These are phyloP conservation scores for Ibidorhyncha struthersii DNA, from an alignment of 2,113 vertebrate species.

Conservation along the genomic window DNA sequence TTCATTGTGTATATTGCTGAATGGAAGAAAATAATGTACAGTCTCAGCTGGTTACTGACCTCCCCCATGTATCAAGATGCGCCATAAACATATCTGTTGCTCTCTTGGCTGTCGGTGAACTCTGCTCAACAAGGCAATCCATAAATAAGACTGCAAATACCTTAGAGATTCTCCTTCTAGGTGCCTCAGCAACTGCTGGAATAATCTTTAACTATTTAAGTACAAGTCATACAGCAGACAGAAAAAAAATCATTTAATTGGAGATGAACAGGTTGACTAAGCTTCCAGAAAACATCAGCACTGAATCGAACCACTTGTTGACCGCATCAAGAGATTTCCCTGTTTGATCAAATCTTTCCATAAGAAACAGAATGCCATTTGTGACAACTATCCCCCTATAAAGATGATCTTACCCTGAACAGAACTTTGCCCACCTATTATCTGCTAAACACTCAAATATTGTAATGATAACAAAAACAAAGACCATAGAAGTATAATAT, in stretches of 20 bases:
- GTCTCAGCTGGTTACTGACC: conserved; percentile 31
- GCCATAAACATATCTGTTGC: conserved; percentile 14
- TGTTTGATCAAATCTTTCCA: background rate
- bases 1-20: conserved; percentile 26
- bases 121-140: background rate
- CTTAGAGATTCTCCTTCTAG: background rate
- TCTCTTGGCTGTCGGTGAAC: background rate
- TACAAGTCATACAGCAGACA: background rate
- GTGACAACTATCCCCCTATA: background rate
- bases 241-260: background rate
- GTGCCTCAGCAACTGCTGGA: background rate
- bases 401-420: background rate
- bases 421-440: background rate
- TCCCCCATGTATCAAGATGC: conserved; percentile 43
- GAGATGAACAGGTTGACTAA: background rate
- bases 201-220: conserved; percentile 4
- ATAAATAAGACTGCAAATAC: background rate
- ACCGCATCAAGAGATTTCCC: background rate
- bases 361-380: background rate
- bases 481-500: background rate
- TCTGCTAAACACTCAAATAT: background rate
- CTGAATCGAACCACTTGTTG: background rate
- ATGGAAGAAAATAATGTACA: conserved; percentile 39
- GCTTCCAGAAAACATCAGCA: background rate
- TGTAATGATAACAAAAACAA: background rate